Evolutionary conservation across 2,113 vertebrate genomes (phyloP), one percentile per base, ranked within the genome.

Genomic region (Cnemophilus loriae): DNA sequence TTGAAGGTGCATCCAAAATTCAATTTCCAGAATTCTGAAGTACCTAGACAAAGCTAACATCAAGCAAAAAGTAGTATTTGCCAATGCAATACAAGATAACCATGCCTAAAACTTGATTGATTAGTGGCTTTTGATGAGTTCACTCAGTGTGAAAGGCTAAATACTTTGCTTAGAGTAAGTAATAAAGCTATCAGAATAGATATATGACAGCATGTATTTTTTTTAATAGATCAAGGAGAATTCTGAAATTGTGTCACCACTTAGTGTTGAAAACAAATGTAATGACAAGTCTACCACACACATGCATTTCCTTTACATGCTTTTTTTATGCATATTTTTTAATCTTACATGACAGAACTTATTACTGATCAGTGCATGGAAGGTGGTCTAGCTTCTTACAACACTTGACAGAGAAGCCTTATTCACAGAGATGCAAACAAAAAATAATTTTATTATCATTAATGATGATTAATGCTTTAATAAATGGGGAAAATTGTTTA

Each of bases 351-450:
- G 37, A 42, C 13, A 67, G 14, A 16, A 59, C 4, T 26, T 37
- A 30, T 21, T 67, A 26, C 11, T 44, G 22, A 24, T 70, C 41
- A 63, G 7, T 27, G 9, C 11, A 33, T 68, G 28, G 16, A 59
- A 71, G 6, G 8, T 15, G 33, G 3, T 30, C 10, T 41, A 47
- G 1, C 37, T 70, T 93, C 27, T 77, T 33, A 47, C 12, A 47
- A 19, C 3, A 30, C 26, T 61, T 85, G 14, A n/a, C 13, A 42
- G 6, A 35, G 46, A 82, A 85, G 3, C 5, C 10, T 49, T 37
- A 37, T 6, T 42, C 11, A n/a, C 11, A 74, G 7, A 68, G 14
- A 73, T 0, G 1, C 2, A 26, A 80, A 33, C 6, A 20, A 59
- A 42, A 49, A 33, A 21, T 3, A 57, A 59, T 78, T 86, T 76